These are phyloP conservation scores for Pheosia tremula DNA, from an alignment of 2,888 invertebrate species.

Conservation along the genomic window DNA sequence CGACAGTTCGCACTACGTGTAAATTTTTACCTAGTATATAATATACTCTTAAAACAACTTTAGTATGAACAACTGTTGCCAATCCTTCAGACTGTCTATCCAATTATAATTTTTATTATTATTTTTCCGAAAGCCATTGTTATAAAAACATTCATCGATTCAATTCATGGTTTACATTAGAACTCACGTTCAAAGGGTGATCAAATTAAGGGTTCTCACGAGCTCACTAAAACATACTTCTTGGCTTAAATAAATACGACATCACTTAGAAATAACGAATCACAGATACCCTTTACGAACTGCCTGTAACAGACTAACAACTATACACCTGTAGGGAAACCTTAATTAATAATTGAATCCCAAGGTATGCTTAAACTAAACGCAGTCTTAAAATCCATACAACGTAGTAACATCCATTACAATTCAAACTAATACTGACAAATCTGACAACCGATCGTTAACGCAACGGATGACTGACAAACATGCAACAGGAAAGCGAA, in stretches of 20 bases:
- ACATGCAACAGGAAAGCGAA: constrained; percentile 68
- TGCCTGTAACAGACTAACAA: constrained; percentile 49
- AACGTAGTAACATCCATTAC: constrained; percentile 55
- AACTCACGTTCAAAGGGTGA: constrained; percentile 6
- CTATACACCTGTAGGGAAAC: constrained; percentile 32
- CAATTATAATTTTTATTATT: not conserved
- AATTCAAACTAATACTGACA: constrained; percentile 63
- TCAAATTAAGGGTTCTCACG: constrained; percentile 35
- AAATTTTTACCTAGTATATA: constrained; percentile 37
- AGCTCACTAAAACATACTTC: constrained; percentile 41
- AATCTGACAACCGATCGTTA: constrained; percentile 32
- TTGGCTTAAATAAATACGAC: constrained; percentile 63
- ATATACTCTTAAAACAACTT: constrained; percentile 50
- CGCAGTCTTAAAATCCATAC: constrained; percentile 78
- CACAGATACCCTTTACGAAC: constrained; percentile 78
- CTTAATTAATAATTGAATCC: constrained; percentile 40
- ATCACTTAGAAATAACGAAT: constrained; percentile 74
- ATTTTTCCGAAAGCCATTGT: not conserved
- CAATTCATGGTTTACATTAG: not conserved
- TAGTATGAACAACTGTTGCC: constrained; percentile 35
- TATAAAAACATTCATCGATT: not conserved
- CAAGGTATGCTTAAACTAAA: constrained; percentile 64
- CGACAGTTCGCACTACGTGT: constrained; percentile 58
- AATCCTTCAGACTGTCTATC: constrained; percentile 5
- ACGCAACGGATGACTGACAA: constrained; percentile 44